These are phyloP conservation scores for Callorhinus ursinus DNA, from an alignment of 2,113 vertebrate species.

Conservation along the genomic window DNA sequence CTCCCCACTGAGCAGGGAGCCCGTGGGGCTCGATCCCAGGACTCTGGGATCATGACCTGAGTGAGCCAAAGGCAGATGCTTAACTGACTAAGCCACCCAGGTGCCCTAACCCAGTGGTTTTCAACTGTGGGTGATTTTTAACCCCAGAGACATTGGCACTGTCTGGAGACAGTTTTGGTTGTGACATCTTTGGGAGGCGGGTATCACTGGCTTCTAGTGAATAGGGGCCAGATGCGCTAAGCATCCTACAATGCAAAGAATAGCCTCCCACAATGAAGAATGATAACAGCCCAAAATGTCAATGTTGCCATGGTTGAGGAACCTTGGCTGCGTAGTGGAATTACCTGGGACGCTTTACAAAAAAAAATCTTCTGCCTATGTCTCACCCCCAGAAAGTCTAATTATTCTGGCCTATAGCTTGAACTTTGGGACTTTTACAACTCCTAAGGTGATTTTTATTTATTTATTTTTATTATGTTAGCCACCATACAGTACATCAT, in stretches of 20 bases:
- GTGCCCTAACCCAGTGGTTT: neutral
- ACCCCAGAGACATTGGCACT: neutral
- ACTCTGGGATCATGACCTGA: neutral
- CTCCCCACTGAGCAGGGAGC: neutral
- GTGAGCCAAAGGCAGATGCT: neutral
- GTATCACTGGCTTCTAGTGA: neutral
- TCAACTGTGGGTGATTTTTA: neutral
- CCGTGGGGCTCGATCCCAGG: neutral
- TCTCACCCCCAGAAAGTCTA: neutral
- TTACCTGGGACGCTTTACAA: neutral
- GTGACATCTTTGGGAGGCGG: neutral
- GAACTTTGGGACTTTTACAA: neutral
- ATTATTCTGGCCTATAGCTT: neutral
- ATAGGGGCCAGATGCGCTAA: neutral
- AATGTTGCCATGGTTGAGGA: neutral
- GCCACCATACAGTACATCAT: too few relatives aligned
- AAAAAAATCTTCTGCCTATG: neutral
- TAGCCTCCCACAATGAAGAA: neutral
- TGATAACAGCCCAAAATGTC: neutral
- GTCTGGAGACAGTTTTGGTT: neutral
- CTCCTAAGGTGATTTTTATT: neutral
- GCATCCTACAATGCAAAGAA: neutral
- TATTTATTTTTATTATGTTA: too few relatives aligned
- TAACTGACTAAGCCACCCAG: neutral
- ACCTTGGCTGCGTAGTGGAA: neutral